Conservation (phyloP, 2,888 invertebrate species). For the Drosophila paranaensis region DNA sequence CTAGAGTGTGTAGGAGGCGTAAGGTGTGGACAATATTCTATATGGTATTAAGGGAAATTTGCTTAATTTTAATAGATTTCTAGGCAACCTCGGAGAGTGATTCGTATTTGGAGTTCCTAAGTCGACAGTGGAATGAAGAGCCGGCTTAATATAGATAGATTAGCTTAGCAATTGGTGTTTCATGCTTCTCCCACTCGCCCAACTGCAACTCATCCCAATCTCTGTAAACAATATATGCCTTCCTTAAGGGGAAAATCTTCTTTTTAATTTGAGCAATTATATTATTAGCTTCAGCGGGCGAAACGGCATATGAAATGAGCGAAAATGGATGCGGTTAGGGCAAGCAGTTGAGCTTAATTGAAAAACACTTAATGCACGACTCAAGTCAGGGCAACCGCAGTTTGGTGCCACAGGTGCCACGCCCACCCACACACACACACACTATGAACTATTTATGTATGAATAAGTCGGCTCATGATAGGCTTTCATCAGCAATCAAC, state of each 20-base stretch:
- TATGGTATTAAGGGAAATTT: no score
- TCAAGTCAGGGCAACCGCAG: conserved; percentile 60
- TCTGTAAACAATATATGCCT: no score
- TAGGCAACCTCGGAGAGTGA: no score
- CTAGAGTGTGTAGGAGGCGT: no score
- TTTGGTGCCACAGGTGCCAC: conserved; percentile 5
- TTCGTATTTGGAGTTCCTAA: no score
- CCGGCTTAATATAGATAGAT: background rate
- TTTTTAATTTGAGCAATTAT: conserved; percentile 3
- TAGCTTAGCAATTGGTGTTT: background rate
- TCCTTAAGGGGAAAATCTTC: background rate
- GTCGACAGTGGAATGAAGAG: no score
- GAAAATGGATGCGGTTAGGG: conserved; percentile 22
- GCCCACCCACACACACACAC: background rate
- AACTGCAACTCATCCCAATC: no score
- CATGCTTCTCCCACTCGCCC: no score
- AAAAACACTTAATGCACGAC: conserved; percentile 71
- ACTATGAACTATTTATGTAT: background rate
- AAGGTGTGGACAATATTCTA: background rate
- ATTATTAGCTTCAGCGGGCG: conserved; percentile 12
- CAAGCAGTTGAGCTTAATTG: conserved; percentile 60
- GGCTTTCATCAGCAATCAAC: conserved; percentile 62
- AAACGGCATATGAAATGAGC: conserved; percentile 71
- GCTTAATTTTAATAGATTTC: background rate
- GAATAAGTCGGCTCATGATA: conserved; percentile 12